Conservation (phyloP, 2,113 vertebrate genomes). For the Promerops cafer region DNA sequence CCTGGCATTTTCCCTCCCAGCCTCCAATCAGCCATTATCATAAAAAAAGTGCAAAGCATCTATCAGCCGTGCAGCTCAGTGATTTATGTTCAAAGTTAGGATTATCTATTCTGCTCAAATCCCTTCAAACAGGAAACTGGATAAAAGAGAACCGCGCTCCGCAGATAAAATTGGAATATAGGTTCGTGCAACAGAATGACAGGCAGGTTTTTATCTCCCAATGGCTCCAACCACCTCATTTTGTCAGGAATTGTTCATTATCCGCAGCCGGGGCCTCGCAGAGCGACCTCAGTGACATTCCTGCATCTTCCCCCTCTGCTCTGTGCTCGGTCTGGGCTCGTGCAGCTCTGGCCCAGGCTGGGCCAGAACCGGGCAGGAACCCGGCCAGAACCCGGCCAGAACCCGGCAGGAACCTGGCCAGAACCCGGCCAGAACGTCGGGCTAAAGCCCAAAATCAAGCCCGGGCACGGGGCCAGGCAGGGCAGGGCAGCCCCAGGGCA, state of each 20-base stretch:
- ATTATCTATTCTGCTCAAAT: slow-evolving; percentile 93
- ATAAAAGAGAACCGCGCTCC: slow-evolving; percentile 79
- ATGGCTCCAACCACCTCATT: slow-evolving; percentile 61
- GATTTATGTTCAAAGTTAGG: slow-evolving; percentile 96
- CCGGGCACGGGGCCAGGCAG: accelerated
- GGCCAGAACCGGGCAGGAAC: not conserved
- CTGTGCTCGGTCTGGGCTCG: accelerated
- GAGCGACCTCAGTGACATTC: not conserved
- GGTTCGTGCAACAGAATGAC: slow-evolving; percentile 60
- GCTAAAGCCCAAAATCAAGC: not conserved
- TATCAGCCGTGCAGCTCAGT: slow-evolving; percentile 75
- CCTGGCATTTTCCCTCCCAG: slow-evolving; percentile 80
- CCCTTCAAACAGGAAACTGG: slow-evolving; percentile 89
- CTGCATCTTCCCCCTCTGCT: not conserved
- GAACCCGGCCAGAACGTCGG: not conserved
- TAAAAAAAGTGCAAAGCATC: slow-evolving; percentile 87
- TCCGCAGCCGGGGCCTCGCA: not conserved
- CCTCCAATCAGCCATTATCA: slow-evolving; percentile 85
- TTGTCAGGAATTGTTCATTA: slow-evolving; percentile 64
- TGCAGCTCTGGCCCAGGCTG: not conserved
- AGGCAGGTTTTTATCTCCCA: slow-evolving; percentile 66
- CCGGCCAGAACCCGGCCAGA: not conserved
- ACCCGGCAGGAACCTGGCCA: not conserved
- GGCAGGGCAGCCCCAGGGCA: not conserved
- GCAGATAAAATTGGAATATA: slow-evolving; percentile 80